Percentiles rank a stretch among this genome's conserved stretches.
Evolutionary conservation across 2,113 vertebrate genomes (phyloP).

Genomic region (Rhadina sibilatrix): DNA sequence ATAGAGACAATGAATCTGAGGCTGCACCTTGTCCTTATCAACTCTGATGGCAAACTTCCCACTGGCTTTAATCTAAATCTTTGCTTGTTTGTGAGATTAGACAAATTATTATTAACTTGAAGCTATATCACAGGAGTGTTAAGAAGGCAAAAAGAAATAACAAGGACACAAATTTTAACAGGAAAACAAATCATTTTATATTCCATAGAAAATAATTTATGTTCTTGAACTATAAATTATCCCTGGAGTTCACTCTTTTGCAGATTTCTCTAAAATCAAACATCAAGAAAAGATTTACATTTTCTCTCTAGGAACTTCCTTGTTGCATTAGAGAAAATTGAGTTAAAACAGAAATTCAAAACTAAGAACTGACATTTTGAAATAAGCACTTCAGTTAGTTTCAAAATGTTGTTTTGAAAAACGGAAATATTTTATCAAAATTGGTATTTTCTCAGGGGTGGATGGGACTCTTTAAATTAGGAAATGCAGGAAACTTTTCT

Average conservation of each 20-base stretch:
- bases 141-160: not conserved
- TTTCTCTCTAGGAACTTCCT: not conserved
- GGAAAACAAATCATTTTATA: not conserved
- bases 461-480: not conserved
- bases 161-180: not conserved
- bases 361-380: not conserved
- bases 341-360: not conserved
- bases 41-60: not conserved
- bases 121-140: not conserved
- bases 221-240: not conserved
- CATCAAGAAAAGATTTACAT: not conserved
- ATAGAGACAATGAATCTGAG: not conserved
- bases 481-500: not conserved
- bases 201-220: not conserved
- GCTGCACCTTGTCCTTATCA: not conserved
- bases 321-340: not conserved
- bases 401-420: not conserved
- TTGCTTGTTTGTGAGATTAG: not conserved
- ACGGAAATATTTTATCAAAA: not conserved
- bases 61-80: not conserved
- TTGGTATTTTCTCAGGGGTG: not conserved
- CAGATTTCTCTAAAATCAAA: not conserved
- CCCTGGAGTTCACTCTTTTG: not conserved
- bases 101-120: not conserved
- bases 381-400: not conserved